Evolutionary conservation across 2,888 invertebrate genomes (phyloP), one percentile per base, ranked within the genome.

Genomic region (Serrognathus titanus): DNA sequence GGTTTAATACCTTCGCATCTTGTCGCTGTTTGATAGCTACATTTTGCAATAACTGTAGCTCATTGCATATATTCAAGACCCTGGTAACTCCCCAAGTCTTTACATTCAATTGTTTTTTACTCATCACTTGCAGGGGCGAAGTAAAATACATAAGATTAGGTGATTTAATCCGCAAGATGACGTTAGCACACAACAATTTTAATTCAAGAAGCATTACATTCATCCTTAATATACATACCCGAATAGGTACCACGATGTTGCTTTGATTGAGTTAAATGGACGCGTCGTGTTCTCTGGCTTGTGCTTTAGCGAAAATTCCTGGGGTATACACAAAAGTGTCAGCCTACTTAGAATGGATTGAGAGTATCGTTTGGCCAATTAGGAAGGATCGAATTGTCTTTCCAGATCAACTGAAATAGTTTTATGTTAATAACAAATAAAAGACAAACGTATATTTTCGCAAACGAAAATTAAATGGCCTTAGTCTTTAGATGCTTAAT

Each of bases 31-130:
- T n/a, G n/a, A n/a, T n/a, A n/a, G n/a, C n/a, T n/a, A n/a, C n/a
- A 77, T 5, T 87, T 81, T 70, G 82, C 89, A 31, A 69, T 89
- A 2, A 86, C 87, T 0, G 88, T 88, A 0, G 88, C 85, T 0
- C 89, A 89, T 70, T 89, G 89, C 63, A 69, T 71, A 7, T 48
- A 60, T 45, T 52, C 65, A 40, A 55, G 24, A 5, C 6, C 60
- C 39, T 46, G 68, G 70, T 73, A 68, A 36, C 12, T 45, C 4
- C 6, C 24, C 24, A 31, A 6, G 4, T 31, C 24, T 31, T n/a
- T n/a, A n/a, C n/a, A n/a, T n/a, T 1, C 24, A 31, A 7, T 6
- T 31, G n/a, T 31, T 31, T 24, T 31, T 31, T 31, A 5, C 24
- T 3, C 6, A 6, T 31, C 6, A 5, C 2, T 31, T 31, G 24